These are phyloP conservation scores for Leptinotarsa lineolata DNA, from an alignment of 1,140 invertebrate genomes.

Conservation along the genomic window DNA sequence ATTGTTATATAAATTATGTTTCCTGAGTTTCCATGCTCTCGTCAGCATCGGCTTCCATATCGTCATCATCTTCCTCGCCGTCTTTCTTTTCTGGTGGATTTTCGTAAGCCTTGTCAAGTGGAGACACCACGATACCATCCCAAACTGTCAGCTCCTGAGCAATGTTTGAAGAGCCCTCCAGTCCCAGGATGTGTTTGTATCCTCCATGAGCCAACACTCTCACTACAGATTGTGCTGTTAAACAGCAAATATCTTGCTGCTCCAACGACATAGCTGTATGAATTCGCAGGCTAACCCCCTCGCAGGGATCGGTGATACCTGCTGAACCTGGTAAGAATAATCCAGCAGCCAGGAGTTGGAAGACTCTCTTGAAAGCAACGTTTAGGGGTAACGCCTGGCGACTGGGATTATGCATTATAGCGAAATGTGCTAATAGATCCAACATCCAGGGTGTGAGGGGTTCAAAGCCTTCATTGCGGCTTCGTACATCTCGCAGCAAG, in stretches of 20 bases:
- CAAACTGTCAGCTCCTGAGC: constrained; percentile 88
- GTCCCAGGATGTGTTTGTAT: constrained; percentile 85
- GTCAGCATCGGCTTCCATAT: constrained; percentile 60
- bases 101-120: constrained; percentile 89
- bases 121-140: constrained; percentile 92
- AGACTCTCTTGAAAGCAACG: constrained; percentile 81
- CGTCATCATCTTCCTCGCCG: constrained; percentile 60
- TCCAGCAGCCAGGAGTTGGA: constrained; percentile 91
- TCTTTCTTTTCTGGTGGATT: constrained; percentile 61
- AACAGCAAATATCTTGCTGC: constrained; percentile 92
- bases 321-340: constrained; percentile 94
- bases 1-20: background rate
- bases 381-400: constrained; percentile 91
- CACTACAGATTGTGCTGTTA: constrained; percentile 85
- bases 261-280: constrained; percentile 92
- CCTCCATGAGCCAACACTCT: constrained; percentile 90
- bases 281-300: constrained; percentile 84
- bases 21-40: constrained; percentile 56
- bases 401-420: constrained; percentile 95
- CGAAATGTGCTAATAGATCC: constrained; percentile 93
- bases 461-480: constrained; percentile 86
- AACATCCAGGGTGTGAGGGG: constrained; percentile 95
- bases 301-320: constrained; percentile 92
- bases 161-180: constrained; percentile 71
- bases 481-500: constrained; percentile 86